phyloP scores from a whole-genome alignment of 2,113 vertebrate species.

The Sebastes fasciatus region DNA sequence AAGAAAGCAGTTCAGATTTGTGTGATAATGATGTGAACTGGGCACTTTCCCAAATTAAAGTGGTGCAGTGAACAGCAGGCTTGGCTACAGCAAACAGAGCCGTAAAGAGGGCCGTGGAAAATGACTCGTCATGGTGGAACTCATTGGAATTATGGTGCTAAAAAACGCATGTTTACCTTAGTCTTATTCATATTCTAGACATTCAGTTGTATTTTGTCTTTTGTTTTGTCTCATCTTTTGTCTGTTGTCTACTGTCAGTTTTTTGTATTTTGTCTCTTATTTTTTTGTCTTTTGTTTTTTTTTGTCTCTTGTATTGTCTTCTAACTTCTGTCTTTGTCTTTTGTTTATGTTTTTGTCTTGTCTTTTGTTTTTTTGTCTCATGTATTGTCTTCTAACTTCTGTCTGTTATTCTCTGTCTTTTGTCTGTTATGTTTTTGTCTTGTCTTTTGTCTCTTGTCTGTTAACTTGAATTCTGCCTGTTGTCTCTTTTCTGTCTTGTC shows the following conservation, averaged over 20 bases:
- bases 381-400: background rate
- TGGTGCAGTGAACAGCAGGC: background rate
- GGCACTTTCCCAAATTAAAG: constrained; percentile 1
- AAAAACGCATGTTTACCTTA: background rate
- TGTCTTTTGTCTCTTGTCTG: background rate
- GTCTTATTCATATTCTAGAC: background rate
- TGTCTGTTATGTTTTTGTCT: background rate
- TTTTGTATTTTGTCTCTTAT: background rate
- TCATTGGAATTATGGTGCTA: background rate
- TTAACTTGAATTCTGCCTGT: too few relatives aligned
- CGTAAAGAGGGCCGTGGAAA: background rate
- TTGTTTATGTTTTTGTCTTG: too few relatives aligned
- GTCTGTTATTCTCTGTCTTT: background rate
- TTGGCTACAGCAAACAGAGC: background rate
- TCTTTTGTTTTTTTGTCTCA: background rate
- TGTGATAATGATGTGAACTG: constrained; percentile 22
- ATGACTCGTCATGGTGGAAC: background rate
- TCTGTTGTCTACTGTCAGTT: background rate
- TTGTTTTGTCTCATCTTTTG: background rate
- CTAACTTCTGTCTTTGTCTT: too few relatives aligned
- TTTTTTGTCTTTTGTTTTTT: background rate
- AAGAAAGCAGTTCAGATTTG: constrained; percentile 16
- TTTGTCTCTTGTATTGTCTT: background rate
- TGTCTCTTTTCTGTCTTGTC: background rate
- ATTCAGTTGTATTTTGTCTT: background rate